Conservation (phyloP, 1,140 invertebrate species). For the Drosophila tristis region DNA sequence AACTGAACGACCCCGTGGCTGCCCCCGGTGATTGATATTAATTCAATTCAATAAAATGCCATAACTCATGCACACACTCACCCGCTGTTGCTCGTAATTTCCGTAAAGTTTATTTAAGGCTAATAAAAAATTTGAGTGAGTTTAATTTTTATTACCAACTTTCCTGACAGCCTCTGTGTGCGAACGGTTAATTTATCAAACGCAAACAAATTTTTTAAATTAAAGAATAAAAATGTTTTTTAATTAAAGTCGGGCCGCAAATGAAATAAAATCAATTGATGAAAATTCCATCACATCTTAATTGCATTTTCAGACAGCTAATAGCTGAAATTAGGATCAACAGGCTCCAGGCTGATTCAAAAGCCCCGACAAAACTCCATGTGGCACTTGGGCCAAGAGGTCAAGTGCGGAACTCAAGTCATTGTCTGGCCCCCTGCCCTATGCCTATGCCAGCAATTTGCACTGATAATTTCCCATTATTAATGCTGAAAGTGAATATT, state of each 20-base stretch:
- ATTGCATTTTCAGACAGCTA: constrained; percentile 56
- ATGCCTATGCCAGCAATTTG: no score
- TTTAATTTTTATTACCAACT: constrained; percentile 50
- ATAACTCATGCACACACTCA: constrained; percentile 25
- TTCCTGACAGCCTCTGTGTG: constrained; percentile 28
- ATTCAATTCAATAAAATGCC: constrained; percentile 51
- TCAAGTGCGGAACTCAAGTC: constrained; percentile 6
- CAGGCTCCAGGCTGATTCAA: background rate
- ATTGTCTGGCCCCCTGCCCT: background rate
- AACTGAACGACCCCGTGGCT: constrained; percentile 11
- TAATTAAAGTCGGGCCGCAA: constrained; percentile 50
- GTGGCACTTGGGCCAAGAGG: constrained; percentile 38
- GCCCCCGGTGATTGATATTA: constrained; percentile 47
- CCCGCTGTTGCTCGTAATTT: constrained; percentile 12
- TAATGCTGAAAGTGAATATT: constrained; percentile 14
- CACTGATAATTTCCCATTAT: constrained; percentile 8
- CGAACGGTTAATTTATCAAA: constrained; percentile 15
- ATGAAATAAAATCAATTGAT: constrained; percentile 76
- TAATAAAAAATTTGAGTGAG: constrained; percentile 48
- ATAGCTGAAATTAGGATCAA: constrained; percentile 16
- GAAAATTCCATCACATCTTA: constrained; percentile 73
- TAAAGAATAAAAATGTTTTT: constrained; percentile 7
- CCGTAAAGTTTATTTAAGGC: constrained; percentile 26
- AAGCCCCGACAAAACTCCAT: constrained; percentile 1
- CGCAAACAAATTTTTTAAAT: constrained; percentile 10